phyloP scores from a whole-genome alignment of 2,888 invertebrate species.

The Leptinotarsa rubiginosa region DNA sequence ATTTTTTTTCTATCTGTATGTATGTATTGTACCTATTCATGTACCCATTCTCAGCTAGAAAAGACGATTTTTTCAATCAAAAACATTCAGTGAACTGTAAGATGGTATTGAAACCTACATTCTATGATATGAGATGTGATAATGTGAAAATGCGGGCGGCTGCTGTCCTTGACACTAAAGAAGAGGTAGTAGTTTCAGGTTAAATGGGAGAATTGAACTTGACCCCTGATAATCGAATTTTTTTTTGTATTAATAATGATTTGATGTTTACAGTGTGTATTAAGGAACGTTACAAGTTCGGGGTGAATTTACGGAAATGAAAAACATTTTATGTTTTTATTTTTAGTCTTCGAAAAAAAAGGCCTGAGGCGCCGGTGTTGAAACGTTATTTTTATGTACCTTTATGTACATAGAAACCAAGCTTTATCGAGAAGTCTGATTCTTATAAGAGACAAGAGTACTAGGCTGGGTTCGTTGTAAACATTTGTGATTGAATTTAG shows the following conservation, averaged over 20 bases:
- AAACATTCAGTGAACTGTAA: too few species aligned
- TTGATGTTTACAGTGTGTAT: background rate
- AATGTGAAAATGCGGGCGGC: too few species aligned
- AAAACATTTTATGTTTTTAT: slow-evolving; percentile 35
- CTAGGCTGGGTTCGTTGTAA: slow-evolving; percentile 19
- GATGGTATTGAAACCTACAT: too few species aligned
- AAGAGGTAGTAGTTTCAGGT: too few species aligned
- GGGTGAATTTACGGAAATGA: background rate
- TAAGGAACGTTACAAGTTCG: slow-evolving; percentile 7
- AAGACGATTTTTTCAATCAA: too few species aligned
- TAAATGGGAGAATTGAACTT: too few species aligned
- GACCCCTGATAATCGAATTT: background rate
- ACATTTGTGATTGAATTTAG: slow-evolving; percentile 23
- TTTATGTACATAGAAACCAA: slow-evolving; percentile 44
- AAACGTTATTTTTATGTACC: slow-evolving; percentile 28
- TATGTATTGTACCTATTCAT: too few species aligned
- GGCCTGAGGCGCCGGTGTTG: slow-evolving; percentile 16
- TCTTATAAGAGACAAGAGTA: slow-evolving; percentile 28
- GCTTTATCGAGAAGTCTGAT: slow-evolving; percentile 51
- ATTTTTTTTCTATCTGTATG: too few species aligned
- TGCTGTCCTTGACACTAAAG: too few species aligned
- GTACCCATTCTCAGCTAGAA: too few species aligned
- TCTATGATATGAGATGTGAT: too few species aligned
- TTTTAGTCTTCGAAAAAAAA: slow-evolving; percentile 45
- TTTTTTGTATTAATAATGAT: background rate